Conservation (phyloP, 2,888 invertebrate genomes). For the Leptinotarsa peninsularis region DNA sequence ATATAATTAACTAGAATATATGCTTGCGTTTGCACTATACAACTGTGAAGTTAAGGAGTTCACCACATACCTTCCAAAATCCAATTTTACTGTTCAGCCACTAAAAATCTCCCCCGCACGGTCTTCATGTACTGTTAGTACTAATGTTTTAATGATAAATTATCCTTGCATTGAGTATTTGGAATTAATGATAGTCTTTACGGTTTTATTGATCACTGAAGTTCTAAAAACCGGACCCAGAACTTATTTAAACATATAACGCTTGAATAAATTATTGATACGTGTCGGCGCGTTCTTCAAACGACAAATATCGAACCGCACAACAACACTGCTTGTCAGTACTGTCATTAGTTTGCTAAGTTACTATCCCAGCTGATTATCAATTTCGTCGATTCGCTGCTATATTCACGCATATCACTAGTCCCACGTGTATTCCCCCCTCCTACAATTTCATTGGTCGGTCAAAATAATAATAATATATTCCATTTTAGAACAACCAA, state of each 20-base stretch:
- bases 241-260: slow-evolving; percentile 37
- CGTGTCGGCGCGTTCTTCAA: slow-evolving; percentile 44
- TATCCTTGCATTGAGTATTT: not conserved
- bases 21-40: slow-evolving; percentile 32
- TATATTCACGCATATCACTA: slow-evolving; percentile 46
- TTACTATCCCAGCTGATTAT: slow-evolving; percentile 52
- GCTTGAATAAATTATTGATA: slow-evolving; percentile 29
- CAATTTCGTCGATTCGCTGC: slow-evolving; percentile 34
- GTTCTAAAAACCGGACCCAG: slow-evolving; percentile 4
- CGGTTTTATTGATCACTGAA: not conserved
- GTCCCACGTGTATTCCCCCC: slow-evolving; percentile 16
- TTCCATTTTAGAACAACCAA: not conserved
- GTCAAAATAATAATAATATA: not conserved
- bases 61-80: slow-evolving; percentile 21
- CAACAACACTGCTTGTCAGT: slow-evolving; percentile 51
- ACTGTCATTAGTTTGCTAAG: slow-evolving; percentile 44
- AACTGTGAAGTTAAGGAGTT: not conserved
- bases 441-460: slow-evolving; percentile 1
- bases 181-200: not conserved
- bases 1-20: slow-evolving; percentile 27
- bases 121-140: slow-evolving; percentile 16
- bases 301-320: slow-evolving; percentile 25
- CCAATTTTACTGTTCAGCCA: slow-evolving; percentile 25
- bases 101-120: slow-evolving; percentile 33
- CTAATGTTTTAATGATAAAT: slow-evolving; percentile 19